A percentile compares a stretch with the other conserved stretches of the same genome.
These are phyloP conservation scores for Pholis gunnellus DNA, from an alignment of 2,113 vertebrate species.

Conservation along the genomic window DNA sequence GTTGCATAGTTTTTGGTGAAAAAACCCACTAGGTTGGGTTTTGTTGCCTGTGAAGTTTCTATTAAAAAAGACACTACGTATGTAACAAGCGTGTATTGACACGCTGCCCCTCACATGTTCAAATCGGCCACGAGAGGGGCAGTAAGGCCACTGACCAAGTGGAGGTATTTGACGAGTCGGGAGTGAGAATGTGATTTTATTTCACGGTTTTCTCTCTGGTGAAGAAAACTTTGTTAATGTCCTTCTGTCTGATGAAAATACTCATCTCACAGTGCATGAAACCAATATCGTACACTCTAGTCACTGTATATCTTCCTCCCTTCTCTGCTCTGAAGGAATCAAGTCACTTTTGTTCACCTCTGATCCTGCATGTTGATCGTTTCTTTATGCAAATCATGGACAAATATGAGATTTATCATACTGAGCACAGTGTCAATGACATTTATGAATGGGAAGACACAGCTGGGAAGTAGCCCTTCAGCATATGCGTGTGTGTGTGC, in stretches of 20 bases:
- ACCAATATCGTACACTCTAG: background rate
- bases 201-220: background rate
- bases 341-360: constrained; percentile 59
- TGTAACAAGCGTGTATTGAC: background rate
- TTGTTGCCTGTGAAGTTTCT: background rate
- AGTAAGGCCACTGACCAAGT: too few relatives aligned
- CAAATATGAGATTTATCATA: constrained; percentile 68
- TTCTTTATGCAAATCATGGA: constrained; percentile 76
- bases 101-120: background rate
- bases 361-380: constrained; percentile 72
- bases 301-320: background rate
- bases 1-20: too few relatives aligned
- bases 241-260: background rate
- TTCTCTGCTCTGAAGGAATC: constrained; percentile 26
- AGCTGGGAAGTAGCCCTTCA: constrained; percentile 72
- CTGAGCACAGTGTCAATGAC: constrained; percentile 73
- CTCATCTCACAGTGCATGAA: too few relatives aligned
- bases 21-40: too few relatives aligned
- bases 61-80: background rate
- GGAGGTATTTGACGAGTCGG: too few relatives aligned
- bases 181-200: background rate
- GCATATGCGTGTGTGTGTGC: constrained; percentile 42
- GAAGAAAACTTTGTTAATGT: background rate
- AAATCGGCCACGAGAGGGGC: too few relatives aligned
- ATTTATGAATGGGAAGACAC: constrained; percentile 77